Percentiles rank a stretch among this genome's conserved stretches.
phyloP scores from a whole-genome alignment of 2,888 invertebrate genomes.

The Eurytoma adleriae region DNA sequence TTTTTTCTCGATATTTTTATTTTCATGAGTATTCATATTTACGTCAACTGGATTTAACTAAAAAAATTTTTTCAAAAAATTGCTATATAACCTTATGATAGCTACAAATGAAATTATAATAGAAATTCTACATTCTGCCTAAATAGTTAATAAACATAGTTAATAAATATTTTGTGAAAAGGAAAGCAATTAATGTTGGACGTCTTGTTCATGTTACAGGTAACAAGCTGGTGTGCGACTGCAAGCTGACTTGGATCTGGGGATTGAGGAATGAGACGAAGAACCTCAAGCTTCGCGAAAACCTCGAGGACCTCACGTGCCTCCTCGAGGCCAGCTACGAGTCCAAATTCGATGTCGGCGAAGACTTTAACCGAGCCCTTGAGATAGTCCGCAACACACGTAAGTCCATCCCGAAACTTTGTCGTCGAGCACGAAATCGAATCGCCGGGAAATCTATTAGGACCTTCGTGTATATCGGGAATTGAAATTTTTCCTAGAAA shows the following conservation, averaged over 20 bases:
- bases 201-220: conserved; percentile 77
- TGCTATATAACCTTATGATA: too few species aligned
- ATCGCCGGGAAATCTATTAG: not conserved
- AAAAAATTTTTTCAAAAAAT: too few species aligned
- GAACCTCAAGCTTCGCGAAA: conserved; percentile 82
- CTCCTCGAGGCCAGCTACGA: conserved; percentile 78
- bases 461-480: too few species aligned
- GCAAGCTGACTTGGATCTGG: conserved; percentile 89
- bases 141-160: too few species aligned
- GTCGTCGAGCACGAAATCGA: not conserved
- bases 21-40: too few species aligned
- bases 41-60: too few species aligned
- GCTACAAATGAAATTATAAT: too few species aligned
- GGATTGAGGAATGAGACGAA: conserved; percentile 85
- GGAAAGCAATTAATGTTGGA: too few species aligned
- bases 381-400: conserved; percentile 69
- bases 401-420: conserved; percentile 55
- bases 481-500: too few species aligned
- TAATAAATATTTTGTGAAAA: not conserved
- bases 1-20: too few species aligned
- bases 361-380: conserved; percentile 68
- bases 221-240: conserved; percentile 90
- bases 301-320: conserved; percentile 85
- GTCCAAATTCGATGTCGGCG: conserved; percentile 63
- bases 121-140: too few species aligned